These are phyloP conservation scores for Saxicola maurus DNA, from an alignment of 2,797 vertebrate species.

Conservation along the genomic window DNA sequence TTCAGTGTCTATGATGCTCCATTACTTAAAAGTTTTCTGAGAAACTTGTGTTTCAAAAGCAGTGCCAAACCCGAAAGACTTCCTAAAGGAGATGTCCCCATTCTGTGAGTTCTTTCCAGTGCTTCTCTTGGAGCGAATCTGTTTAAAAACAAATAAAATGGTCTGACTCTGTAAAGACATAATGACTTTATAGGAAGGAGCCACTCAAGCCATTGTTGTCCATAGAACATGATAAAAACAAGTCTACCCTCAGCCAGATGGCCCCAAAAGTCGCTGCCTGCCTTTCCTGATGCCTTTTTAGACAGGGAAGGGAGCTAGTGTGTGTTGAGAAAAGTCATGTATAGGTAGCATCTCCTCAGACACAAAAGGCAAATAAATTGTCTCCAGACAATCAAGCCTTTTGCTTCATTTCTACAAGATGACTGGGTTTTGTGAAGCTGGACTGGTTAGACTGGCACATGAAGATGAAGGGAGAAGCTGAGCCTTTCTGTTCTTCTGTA, in stretches of 20 bases:
- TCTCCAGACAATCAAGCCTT: not conserved
- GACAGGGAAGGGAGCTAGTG: not conserved
- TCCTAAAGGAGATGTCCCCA: not conserved
- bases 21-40: not conserved
- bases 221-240: fast-evolving
- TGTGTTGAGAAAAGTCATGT: not conserved
- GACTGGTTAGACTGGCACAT: not conserved
- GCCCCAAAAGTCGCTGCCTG: not conserved
- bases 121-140: not conserved
- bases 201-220: not conserved
- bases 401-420: not conserved
- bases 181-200: not conserved
- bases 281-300: not conserved
- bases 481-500: slow-evolving; percentile 5
- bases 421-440: not conserved
- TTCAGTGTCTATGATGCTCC: not conserved
- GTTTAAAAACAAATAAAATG: not conserved
- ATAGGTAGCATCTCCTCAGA: not conserved
- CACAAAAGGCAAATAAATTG: not conserved
- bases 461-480: not conserved
- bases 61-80: not conserved
- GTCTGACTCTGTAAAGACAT: not conserved
- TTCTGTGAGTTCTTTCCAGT: not conserved
- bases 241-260: not conserved
- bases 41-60: not conserved